These are phyloP conservation scores for Boloria euphrosyne DNA, from an alignment of 2,888 invertebrate species.

Conservation along the genomic window DNA sequence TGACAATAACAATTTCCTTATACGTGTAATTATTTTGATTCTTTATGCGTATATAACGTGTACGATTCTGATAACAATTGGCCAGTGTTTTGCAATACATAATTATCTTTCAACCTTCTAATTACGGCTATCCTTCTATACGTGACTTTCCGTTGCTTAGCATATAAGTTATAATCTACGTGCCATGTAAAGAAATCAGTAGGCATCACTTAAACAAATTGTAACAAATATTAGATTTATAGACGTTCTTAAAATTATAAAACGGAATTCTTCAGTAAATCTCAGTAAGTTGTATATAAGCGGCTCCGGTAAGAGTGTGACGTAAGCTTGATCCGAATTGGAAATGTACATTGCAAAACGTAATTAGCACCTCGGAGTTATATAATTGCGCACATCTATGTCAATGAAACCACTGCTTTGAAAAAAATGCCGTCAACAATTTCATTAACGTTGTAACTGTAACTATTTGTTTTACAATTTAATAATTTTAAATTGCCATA, in stretches of 20 bases:
- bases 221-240: neutral
- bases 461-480: conserved; percentile 20
- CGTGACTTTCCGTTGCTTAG: neutral
- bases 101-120: neutral
- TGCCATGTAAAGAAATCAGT: conserved; percentile 13
- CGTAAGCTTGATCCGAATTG: conserved; percentile 43
- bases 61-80: too few species aligned
- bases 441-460: conserved; percentile 13
- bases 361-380: conserved; percentile 62
- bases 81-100: neutral
- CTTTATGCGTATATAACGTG: too few species aligned
- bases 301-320: conserved; percentile 35
- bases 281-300: conserved; percentile 32
- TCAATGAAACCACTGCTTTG: conserved; percentile 56
- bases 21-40: neutral
- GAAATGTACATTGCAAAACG: conserved; percentile 50
- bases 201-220: neutral
- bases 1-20: neutral
- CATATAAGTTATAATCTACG: neutral
- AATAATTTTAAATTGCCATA: conserved; percentile 4
- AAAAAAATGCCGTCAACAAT: conserved; percentile 19
- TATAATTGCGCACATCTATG: conserved; percentile 74
- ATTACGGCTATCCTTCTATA: neutral
- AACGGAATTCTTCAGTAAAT: conserved; percentile 27
- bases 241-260: conserved; percentile 2